phyloP scores from a whole-genome alignment of 1,140 invertebrate genomes.

The Sminthurides bifidus region DNA sequence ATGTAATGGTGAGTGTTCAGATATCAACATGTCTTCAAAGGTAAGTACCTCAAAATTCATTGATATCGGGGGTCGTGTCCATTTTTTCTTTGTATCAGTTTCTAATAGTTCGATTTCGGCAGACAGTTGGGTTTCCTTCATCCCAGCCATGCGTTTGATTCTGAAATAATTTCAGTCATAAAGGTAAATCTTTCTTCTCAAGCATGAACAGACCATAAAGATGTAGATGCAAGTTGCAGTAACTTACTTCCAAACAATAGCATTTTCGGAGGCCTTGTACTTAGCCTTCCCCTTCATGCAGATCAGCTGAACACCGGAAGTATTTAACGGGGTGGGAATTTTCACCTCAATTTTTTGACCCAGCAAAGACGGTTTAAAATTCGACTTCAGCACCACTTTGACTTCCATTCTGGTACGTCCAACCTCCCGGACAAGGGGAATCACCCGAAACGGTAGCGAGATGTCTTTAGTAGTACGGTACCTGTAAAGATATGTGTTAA shows the following conservation, averaged over 20 bases:
- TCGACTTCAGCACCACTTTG: conserved; percentile 98
- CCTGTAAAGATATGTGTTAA: conserved; percentile 47
- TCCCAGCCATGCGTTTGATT: conserved; percentile 98
- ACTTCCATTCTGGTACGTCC: conserved; percentile 99
- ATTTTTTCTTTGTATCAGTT: conserved; percentile 98
- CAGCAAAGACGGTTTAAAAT: conserved; percentile 94
- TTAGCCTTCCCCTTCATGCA: conserved; percentile 99
- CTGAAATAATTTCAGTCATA: conserved; percentile 40
- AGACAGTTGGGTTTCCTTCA: conserved; percentile 99
- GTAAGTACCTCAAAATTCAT: conserved; percentile 95
- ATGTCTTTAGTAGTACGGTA: conserved; percentile 99
- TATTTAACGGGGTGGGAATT: conserved; percentile 97
- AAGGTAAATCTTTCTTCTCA: not conserved
- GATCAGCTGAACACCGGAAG: conserved; percentile 95
- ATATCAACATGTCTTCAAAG: not conserved
- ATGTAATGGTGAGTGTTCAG: not conserved
- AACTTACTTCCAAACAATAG: conserved; percentile 98
- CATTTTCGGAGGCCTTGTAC: conserved; percentile 99
- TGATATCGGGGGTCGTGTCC: conserved; percentile 99
- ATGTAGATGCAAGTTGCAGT: not conserved
- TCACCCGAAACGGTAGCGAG: conserved; percentile 96
- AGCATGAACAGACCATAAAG: not conserved
- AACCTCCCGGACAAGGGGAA: conserved; percentile 93
- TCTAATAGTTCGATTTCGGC: conserved; percentile 99
- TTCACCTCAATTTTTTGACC: conserved; percentile 99